A percentile compares a stretch with the other conserved stretches of the same genome.
phyloP scores from a whole-genome alignment of 2,113 vertebrate species.

The Suricata suricatta region DNA sequence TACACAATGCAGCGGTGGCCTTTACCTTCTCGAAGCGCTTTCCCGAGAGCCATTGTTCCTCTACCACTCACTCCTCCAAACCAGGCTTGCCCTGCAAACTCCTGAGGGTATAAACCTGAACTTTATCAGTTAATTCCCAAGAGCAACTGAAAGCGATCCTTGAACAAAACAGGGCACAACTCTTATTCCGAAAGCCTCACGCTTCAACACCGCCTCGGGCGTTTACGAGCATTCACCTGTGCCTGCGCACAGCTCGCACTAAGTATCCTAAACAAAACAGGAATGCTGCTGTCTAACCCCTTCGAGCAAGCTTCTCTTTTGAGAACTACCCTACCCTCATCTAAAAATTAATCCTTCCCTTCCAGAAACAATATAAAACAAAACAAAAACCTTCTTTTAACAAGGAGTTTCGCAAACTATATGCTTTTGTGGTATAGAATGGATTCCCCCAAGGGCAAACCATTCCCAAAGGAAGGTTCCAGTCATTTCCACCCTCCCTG shows the following conservation, averaged over 20 bases:
- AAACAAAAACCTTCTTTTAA: neutral
- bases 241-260: neutral
- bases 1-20: neutral
- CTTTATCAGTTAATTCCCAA: neutral
- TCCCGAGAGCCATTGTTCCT: neutral
- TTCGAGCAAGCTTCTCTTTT: neutral
- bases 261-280: neutral
- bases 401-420: neutral
- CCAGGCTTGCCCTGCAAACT: neutral
- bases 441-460: neutral
- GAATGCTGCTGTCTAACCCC: neutral
- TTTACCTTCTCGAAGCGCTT: neutral
- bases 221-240: neutral
- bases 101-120: conserved; percentile 5
- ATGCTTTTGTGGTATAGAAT: neutral
- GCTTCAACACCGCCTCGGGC: neutral
- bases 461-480: neutral
- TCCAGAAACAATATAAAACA: neutral
- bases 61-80: neutral
- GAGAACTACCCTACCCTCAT: neutral
- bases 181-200: neutral
- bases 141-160: neutral
- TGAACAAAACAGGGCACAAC: neutral
- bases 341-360: neutral
- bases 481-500: neutral